Percentiles rank a stretch among this genome's conserved stretches.
These are phyloP conservation scores for Oenanthe melanoleuca DNA, from an alignment of 2,113 vertebrate species.

Conservation along the genomic window DNA sequence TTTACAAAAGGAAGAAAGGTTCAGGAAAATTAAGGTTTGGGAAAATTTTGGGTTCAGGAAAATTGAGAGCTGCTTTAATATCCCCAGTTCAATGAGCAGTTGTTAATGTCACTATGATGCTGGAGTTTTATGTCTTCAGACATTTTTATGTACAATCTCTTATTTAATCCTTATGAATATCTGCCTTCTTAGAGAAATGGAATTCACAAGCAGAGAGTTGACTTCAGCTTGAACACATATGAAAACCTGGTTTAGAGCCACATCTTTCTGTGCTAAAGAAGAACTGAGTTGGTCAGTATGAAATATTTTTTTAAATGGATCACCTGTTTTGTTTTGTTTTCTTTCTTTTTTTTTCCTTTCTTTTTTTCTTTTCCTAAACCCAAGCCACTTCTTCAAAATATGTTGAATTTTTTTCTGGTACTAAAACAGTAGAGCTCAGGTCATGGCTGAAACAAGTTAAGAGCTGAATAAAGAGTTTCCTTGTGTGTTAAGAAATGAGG, in stretches of 20 bases:
- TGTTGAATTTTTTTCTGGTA: background rate
- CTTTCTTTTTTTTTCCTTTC: background rate
- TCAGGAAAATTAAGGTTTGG: background rate
- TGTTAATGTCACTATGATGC: background rate
- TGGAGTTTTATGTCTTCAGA: background rate
- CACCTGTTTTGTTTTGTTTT: accelerated
- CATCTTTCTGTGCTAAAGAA: background rate
- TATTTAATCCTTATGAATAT: background rate
- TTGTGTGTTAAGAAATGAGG: background rate
- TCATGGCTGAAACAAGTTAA: background rate
- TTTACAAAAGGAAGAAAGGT: background rate
- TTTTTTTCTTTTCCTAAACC: background rate
- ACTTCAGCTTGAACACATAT: background rate
- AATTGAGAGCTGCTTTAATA: background rate
- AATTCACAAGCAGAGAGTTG: background rate
- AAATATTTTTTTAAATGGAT: background rate
- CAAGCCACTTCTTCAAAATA: background rate
- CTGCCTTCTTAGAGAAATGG: background rate
- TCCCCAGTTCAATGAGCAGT: background rate
- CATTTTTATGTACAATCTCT: background rate
- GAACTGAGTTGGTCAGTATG: background rate
- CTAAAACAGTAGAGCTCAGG: background rate
- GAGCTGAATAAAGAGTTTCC: background rate
- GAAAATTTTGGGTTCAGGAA: background rate
- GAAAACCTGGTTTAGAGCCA: background rate